A percentile compares a stretch with the other conserved stretches of the same genome.
Evolutionary conservation across 1,140 invertebrate genomes (phyloP).

Genomic region (Ephestia elutella): DNA sequence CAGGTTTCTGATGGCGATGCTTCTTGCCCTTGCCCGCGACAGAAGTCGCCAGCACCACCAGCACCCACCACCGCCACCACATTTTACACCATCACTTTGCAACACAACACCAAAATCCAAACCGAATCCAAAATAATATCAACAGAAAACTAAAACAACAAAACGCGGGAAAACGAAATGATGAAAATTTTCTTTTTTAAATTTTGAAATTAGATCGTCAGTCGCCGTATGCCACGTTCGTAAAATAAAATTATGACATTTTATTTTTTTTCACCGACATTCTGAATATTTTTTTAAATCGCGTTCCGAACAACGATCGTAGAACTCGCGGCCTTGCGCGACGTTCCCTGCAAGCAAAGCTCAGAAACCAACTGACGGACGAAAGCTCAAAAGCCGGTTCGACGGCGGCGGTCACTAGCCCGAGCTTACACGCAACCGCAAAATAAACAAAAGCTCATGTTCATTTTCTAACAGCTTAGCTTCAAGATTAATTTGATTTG

Average conservation of each 20-base stretch:
- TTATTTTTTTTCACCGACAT: not conserved
- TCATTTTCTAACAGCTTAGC: not conserved
- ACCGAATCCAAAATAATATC: not conserved
- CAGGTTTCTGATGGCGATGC: constrained; percentile 57
- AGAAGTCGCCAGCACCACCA: constrained; percentile 41
- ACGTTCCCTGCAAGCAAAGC: not conserved
- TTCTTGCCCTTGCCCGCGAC: constrained; percentile 53
- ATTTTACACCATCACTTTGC: constrained; percentile 50
- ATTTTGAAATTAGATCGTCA: no score
- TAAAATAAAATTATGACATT: no score
- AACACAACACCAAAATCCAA: constrained; percentile 11
- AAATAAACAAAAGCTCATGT: constrained; percentile 9
- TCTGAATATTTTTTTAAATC: not conserved
- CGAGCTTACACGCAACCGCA: not conserved
- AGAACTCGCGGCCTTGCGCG: not conserved
- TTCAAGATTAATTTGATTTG: not conserved
- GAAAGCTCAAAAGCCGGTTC: constrained; percentile 5
- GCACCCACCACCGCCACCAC: constrained; percentile 37
- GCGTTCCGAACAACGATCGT: not conserved
- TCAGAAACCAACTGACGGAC: constrained; percentile 7
- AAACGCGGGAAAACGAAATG: not conserved
- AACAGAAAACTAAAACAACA: not conserved
- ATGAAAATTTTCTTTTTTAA: not conserved
- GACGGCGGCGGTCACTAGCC: not conserved
- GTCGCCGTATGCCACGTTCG: no score